Conservation (phyloP, 2,888 invertebrate genomes). For the Leptopilina drosophilae region DNA sequence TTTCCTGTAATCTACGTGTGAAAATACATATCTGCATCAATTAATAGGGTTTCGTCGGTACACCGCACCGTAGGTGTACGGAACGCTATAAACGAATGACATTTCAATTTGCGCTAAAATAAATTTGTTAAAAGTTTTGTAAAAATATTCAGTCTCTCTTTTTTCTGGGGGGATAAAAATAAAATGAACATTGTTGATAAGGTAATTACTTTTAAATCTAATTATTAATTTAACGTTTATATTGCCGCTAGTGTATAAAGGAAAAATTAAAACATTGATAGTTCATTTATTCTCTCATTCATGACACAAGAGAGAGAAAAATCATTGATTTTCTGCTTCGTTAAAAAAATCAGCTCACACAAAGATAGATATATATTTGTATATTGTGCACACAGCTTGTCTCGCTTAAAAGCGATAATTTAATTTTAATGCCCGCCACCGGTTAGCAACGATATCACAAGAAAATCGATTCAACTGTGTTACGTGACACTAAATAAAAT, state of each 20-base stretch:
- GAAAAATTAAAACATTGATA: slow-evolving; percentile 20
- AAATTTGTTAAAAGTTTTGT: too few species aligned
- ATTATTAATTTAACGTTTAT: neutral
- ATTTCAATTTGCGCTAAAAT: too few species aligned
- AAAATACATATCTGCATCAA: too few species aligned
- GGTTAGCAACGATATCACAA: slow-evolving; percentile 43
- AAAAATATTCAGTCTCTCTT: too few species aligned
- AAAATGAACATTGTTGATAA: too few species aligned
- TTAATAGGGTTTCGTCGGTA: too few species aligned
- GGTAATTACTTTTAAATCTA: neutral
- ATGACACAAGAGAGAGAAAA: neutral
- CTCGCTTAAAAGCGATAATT: slow-evolving; percentile 50
- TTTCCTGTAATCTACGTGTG: too few species aligned
- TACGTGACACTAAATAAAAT: neutral
- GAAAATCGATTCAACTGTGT: slow-evolving; percentile 44
- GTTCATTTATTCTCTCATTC: neutral
- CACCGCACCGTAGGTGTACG: too few species aligned
- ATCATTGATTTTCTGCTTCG: slow-evolving; percentile 57
- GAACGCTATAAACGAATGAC: too few species aligned
- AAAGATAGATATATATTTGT: too few species aligned
- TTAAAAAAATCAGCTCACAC: slow-evolving; percentile 58
- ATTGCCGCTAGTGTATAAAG: neutral
- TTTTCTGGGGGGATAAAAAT: neutral
- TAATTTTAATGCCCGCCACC: slow-evolving; percentile 54
- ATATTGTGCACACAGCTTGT: neutral